A percentile compares a stretch with the other conserved stretches of the same genome.
phyloP scores from a whole-genome alignment of 2,888 invertebrate genomes.

The Pristionchus mayeri region DNA sequence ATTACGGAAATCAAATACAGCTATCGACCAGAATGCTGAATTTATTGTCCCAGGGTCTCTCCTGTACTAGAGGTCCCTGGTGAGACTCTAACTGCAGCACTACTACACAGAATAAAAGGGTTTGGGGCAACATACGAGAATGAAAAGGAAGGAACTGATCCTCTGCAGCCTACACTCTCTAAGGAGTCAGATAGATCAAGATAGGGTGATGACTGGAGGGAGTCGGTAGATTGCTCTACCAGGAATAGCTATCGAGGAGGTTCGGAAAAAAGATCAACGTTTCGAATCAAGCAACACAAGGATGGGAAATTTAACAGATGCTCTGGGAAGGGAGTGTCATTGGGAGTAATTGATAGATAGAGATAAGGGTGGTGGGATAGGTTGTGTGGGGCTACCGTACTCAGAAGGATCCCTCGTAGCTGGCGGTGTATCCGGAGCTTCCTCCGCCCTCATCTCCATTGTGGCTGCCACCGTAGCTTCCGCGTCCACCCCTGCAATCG shows the following conservation, averaged over 20 bases:
- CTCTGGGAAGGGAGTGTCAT: background rate
- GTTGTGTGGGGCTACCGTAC: background rate
- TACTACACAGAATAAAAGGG: background rate
- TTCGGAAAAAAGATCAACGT: background rate
- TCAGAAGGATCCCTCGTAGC: slow-evolving; percentile 35
- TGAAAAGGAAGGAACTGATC: too few relatives aligned
- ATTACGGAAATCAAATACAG: background rate
- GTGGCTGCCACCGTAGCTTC: slow-evolving; percentile 47
- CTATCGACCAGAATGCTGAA: background rate
- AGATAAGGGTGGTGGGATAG: background rate
- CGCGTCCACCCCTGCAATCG: slow-evolving; percentile 48
- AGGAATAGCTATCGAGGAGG: too few relatives aligned
- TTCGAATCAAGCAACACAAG: slow-evolving; percentile 1
- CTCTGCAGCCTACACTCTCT: too few relatives aligned
- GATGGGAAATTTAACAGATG: background rate
- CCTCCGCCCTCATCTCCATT: background rate
- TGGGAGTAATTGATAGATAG: too few relatives aligned
- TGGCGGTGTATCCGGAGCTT: slow-evolving; percentile 47
- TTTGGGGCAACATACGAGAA: background rate
- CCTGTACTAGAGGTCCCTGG: too few relatives aligned
- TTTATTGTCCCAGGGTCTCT: background rate
- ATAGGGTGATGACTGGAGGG: too few relatives aligned
- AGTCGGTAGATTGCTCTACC: too few relatives aligned
- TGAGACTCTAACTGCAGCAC: background rate
- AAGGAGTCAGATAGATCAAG: too few relatives aligned